phyloP scores from a whole-genome alignment of 2,888 invertebrate species.

The Andrena bicolor region DNA sequence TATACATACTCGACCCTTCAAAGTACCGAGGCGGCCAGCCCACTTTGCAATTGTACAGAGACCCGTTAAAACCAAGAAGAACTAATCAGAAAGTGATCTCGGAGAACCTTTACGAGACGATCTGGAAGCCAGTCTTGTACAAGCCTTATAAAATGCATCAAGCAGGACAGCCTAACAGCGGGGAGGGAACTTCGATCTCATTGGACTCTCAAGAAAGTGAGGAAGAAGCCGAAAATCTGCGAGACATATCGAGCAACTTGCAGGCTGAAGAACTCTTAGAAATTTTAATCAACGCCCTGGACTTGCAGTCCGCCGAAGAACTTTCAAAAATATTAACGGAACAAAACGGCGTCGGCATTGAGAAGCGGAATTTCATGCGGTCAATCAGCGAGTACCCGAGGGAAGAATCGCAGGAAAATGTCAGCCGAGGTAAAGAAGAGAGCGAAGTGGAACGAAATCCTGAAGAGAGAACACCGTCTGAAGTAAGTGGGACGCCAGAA shows the following conservation, averaged over 20 bases:
- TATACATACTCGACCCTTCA: constrained; percentile 69
- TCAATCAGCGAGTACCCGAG: not conserved
- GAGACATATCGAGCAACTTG: not conserved
- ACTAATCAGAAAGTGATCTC: not conserved
- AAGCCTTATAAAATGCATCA: not conserved
- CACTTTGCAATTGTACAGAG: constrained; percentile 33
- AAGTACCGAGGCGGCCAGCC: constrained; percentile 61
- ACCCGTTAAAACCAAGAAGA: not conserved
- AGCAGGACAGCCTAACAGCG: constrained; percentile 5
- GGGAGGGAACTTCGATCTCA: not conserved
- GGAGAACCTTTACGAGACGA: not conserved
- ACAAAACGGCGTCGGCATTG: not conserved
- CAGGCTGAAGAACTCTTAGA: not conserved
- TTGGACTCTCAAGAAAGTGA: not conserved
- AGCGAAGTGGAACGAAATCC: not conserved
- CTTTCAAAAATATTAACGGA: not conserved
- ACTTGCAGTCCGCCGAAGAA: not conserved
- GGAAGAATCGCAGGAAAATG: not conserved
- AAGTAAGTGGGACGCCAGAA: not conserved
- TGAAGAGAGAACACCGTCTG: not conserved
- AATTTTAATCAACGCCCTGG: constrained; percentile 13
- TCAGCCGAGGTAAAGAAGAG: not conserved
- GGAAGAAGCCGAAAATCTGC: not conserved
- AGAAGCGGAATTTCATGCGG: not conserved
- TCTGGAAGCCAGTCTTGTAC: not conserved